Evolutionary conservation across 2,888 invertebrate species (phyloP), one percentile per base, ranked within the genome.

Genomic region (Eumacrocentrus americanus): DNA sequence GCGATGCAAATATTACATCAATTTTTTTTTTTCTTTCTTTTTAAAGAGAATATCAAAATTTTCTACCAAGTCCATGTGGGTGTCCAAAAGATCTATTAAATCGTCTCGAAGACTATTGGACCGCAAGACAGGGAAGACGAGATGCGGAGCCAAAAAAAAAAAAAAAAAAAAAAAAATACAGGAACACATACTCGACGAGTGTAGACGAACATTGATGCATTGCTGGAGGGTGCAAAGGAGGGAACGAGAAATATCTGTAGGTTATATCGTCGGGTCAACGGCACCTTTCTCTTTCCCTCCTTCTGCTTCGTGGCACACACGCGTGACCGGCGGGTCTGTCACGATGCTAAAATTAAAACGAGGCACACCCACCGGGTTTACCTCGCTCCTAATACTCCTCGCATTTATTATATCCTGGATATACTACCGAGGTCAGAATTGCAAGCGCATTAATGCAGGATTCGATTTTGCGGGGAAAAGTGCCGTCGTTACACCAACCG

Each of bases 321-420:
- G 57, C 47, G 61, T 53, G 58, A 48, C 54, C 44, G 29, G 66
- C 44, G 29, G 66, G 68, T 63, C 61, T 67, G 70, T 67, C 70
- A 66, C 22, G 62, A 64, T 65, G 72, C 75, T 79, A 79, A 78
- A 78, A 77, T 78, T 79, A 79, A 79, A 78, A 75, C 75, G 70
- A 70, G 74, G 69, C 72, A 70, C 70, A 74, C 72, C 70, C 68
- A 66, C 40, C 11, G 40, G 37, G 44, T n/a, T 42, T 42, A 50
- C 25, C 50, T 50, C 34, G 25, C 14, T n/a, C 34, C 34, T 12
- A 42, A 42, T 42, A 42, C 9, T 42, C 25, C 37, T 42, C 23
- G 14, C 53, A 38, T 20, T 14, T 40, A 35, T 6, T n/a, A 42
- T 53, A 53, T 53, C 6, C 14, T 42, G 7, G 3, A 51, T 29